Evolutionary conservation across 2,113 vertebrate species (phyloP).

Genomic region (Narcine bancroftii): DNA sequence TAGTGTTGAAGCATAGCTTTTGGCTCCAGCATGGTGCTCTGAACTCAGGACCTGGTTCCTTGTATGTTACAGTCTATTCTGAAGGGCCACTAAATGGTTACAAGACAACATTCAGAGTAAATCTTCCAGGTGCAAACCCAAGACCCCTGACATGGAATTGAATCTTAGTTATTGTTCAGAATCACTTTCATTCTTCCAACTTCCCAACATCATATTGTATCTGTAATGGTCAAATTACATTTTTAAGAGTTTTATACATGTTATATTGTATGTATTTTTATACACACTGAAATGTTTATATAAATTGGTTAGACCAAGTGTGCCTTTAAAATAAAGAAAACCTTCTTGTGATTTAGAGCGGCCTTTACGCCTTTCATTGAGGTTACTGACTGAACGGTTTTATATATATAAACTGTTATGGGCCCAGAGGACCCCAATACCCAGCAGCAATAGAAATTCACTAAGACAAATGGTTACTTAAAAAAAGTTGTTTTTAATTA

Average conservation of each 20-base stretch:
- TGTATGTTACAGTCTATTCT: neutral
- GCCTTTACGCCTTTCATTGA: neutral
- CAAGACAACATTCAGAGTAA: neutral
- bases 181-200: neutral
- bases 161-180: neutral
- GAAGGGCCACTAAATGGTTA: neutral
- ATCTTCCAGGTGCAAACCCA: neutral
- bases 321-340: neutral
- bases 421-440: no score
- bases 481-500: no score
- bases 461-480: no score
- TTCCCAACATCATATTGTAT: neutral
- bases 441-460: no score
- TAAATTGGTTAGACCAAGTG: neutral
- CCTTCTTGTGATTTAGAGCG: neutral
- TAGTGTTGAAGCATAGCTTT: neutral
- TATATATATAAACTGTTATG: no score
- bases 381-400: neutral
- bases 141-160: neutral
- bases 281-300: neutral
- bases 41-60: neutral
- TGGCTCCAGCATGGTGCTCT: neutral
- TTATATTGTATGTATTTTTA: neutral
- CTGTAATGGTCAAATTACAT: neutral
- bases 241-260: slow-evolving; percentile 2